These are phyloP conservation scores for Gracilinanus agilis DNA, from an alignment of 2,113 vertebrate genomes.

Conservation along the genomic window DNA sequence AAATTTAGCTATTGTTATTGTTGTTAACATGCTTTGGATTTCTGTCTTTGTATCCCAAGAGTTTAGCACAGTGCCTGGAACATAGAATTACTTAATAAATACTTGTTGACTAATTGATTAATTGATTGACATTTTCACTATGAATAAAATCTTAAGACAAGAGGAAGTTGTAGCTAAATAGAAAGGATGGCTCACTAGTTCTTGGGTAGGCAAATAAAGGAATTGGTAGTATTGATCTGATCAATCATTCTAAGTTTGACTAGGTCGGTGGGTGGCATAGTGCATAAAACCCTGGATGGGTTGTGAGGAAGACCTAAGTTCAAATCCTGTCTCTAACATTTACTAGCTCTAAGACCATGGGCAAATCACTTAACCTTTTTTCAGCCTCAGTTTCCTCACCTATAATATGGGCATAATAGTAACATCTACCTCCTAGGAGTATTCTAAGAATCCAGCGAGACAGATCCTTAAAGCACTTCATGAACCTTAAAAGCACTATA, in stretches of 20 bases:
- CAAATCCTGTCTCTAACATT: too few species aligned
- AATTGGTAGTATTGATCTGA: not conserved
- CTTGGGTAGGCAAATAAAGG: not conserved
- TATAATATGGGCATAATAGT: not conserved
- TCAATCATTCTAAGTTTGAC: not conserved
- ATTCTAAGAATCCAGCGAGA: not conserved
- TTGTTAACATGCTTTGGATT: not conserved
- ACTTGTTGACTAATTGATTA: not conserved
- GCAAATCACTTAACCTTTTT: too few species aligned
- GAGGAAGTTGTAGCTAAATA: not conserved
- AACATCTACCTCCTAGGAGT: not conserved
- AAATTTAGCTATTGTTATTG: constrained; percentile 3
- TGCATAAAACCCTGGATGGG: not conserved
- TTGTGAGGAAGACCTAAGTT: not conserved
- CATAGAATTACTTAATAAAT: not conserved
- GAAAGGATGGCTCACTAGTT: not conserved
- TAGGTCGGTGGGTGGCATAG: not conserved
- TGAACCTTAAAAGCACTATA: not conserved
- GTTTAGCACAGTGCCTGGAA: not conserved
- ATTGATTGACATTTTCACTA: not conserved
- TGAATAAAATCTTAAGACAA: not conserved
- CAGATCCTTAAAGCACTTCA: not conserved
- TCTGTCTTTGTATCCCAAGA: not conserved
- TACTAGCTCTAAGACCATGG: too few species aligned
- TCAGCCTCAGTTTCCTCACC: too few species aligned